Evolutionary conservation across 2,797 vertebrate genomes (phyloP).

Genomic region (Anguilla obscura): DNA sequence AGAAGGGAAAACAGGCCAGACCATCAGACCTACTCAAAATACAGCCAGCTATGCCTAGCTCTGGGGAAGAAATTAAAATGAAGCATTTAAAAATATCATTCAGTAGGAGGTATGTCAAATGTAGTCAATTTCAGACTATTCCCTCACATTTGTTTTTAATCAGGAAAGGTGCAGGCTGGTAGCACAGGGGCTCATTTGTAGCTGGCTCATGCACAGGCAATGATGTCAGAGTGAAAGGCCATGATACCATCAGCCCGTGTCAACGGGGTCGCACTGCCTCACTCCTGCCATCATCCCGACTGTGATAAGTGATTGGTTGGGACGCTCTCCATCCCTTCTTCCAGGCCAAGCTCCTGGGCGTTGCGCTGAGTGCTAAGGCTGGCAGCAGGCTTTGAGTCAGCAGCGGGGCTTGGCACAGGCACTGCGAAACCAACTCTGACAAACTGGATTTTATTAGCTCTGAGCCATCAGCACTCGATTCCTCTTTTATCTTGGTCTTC

Average conservation of each 20-base stretch:
- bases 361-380: not conserved
- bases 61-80: not conserved
- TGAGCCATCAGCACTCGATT: not conserved
- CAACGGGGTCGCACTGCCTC: not conserved
- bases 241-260: not conserved
- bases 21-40: not conserved
- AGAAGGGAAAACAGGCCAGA: not conserved
- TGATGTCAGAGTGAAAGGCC: not conserved
- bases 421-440: not conserved
- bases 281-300: not conserved
- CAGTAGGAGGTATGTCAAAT: not conserved
- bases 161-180: not conserved
- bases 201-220: not conserved
- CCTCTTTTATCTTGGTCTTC: constrained; percentile 7
- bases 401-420: not conserved
- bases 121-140: not conserved
- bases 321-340: not conserved
- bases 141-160: not conserved
- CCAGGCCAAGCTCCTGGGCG: not conserved
- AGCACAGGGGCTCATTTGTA: not conserved
- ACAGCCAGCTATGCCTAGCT: not conserved
- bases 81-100: not conserved
- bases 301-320: not conserved
- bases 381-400: constrained; percentile 6
- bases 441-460: not conserved